These are phyloP conservation scores for Microctenopoma steveboyesi DNA, from an alignment of 2,797 vertebrate genomes.

Conservation along the genomic window DNA sequence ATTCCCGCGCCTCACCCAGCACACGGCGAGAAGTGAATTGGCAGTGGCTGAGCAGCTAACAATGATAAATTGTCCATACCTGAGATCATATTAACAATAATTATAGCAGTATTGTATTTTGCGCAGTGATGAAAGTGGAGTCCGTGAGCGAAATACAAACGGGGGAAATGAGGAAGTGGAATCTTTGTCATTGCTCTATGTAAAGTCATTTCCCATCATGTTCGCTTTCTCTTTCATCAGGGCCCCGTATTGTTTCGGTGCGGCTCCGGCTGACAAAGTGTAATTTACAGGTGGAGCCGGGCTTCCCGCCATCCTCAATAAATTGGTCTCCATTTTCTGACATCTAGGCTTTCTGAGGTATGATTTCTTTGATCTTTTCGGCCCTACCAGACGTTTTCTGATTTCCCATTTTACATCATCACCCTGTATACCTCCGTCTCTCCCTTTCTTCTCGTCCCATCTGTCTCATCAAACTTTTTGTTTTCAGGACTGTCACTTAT, in stretches of 20 bases:
- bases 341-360: slow-evolving; percentile 74
- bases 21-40: slow-evolving; percentile 50
- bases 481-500: slow-evolving; percentile 46
- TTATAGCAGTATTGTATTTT: slow-evolving; percentile 57
- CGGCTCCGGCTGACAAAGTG: slow-evolving; percentile 56
- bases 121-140: slow-evolving; percentile 39
- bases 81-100: slow-evolving; percentile 72
- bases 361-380: slow-evolving; percentile 80
- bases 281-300: slow-evolving; percentile 80
- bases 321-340: slow-evolving; percentile 81
- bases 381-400: slow-evolving; percentile 58
- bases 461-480: slow-evolving; percentile 52
- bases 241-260: slow-evolving; percentile 58
- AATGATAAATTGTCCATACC: slow-evolving; percentile 66
- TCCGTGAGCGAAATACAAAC: slow-evolving; percentile 43
- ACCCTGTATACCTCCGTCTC: slow-evolving; percentile 47
- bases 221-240: slow-evolving; percentile 67
- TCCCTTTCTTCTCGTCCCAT: slow-evolving; percentile 44
- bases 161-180: slow-evolving; percentile 15
- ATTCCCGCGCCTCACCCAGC: slow-evolving; percentile 33
- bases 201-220: slow-evolving; percentile 56
- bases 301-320: slow-evolving; percentile 72
- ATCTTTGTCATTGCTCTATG: slow-evolving; percentile 38
- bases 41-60: slow-evolving; percentile 56
- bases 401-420: slow-evolving; percentile 69